Base-by-base conservation (phyloP, 2,797 vertebrate species). In the Anomalospiza imberbis region DNA sequence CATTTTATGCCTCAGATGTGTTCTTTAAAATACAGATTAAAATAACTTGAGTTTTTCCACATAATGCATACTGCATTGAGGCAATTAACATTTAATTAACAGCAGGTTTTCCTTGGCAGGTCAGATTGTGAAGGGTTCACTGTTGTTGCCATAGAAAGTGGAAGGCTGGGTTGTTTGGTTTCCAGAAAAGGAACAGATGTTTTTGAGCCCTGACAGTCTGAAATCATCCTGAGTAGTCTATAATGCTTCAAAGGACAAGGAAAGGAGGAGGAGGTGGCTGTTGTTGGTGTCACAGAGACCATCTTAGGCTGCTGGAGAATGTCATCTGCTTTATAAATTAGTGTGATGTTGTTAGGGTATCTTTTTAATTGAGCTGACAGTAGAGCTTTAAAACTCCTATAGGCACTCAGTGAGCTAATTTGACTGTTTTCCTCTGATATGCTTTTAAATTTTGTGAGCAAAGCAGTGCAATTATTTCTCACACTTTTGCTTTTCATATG, bases 71-170 rank as follows among this genome's bases (percentile, higher is more conserved):
- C 92, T 97, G 86, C 57, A 97, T 97, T 98, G 97, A 97, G 97
- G 98, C 98, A 99, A 99, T 99, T 99, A 99, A 98, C 98, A 97
- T 97, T 98, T 98, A 99, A 99, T 99, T 99, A 99, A 97, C 91
- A 97, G 97, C 98, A 97, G 98, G 97, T 98, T 98, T 98, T 97
- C 97, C 98, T 97, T 93, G 11, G 98, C 98, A 98, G 98, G 98
- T 98, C 98, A 98, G 98, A 98, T 97, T 98, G 97, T 74, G 61
- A 96, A 95, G 95, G 97, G 97, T 97, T 98, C 83, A 93, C 96
- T 96, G 98, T 96, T 97, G 98, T 98, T 99, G 98, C 98, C 98
- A 98, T 97, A 98, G 98, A 97, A 97, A 98, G 97, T 91, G 94
- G 91, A 96, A 97, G 94, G 80, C 68, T 94, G 95, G 88, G 85